These are phyloP conservation scores for Gnathochromis pfefferi DNA, from an alignment of 2,113 vertebrate genomes.

Conservation along the genomic window DNA sequence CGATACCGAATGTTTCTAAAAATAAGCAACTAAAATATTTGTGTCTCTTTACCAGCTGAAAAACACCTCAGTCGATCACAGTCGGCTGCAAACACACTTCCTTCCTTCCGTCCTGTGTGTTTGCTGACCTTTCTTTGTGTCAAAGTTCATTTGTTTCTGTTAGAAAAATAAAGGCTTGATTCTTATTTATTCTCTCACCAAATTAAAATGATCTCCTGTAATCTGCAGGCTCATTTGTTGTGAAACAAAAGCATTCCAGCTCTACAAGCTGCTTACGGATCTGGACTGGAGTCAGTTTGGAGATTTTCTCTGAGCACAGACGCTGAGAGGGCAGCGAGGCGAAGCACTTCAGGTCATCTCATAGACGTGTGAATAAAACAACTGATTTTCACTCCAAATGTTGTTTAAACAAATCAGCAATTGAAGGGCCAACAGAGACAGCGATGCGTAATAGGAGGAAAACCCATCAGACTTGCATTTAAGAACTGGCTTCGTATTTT, in stretches of 20 bases:
- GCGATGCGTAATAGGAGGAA: neutral
- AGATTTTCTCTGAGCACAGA: neutral
- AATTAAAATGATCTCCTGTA: neutral
- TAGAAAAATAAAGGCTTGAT: neutral
- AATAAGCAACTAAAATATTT: neutral
- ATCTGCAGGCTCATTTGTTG: neutral
- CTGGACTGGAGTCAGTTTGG: neutral
- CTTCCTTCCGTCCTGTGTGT: neutral
- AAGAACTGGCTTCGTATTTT: neutral
- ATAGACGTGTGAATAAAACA: neutral
- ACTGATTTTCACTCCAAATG: rapidly evolving
- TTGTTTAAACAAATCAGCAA: neutral
- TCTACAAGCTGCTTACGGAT: neutral
- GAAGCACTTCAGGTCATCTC: neutral
- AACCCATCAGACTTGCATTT: neutral
- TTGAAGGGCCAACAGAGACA: neutral
- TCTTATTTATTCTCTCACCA: neutral
- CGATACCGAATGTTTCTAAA: rapidly evolving
- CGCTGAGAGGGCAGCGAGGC: neutral
- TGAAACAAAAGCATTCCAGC: neutral
- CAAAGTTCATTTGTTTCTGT: neutral
- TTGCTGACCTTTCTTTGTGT: neutral
- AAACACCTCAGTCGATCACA: neutral
- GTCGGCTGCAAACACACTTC: neutral
- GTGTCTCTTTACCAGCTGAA: neutral